Percentiles rank a stretch among this genome's conserved stretches.
Conservation (phyloP, 2,797 vertebrate species). For the Mus minutoides region DNA sequence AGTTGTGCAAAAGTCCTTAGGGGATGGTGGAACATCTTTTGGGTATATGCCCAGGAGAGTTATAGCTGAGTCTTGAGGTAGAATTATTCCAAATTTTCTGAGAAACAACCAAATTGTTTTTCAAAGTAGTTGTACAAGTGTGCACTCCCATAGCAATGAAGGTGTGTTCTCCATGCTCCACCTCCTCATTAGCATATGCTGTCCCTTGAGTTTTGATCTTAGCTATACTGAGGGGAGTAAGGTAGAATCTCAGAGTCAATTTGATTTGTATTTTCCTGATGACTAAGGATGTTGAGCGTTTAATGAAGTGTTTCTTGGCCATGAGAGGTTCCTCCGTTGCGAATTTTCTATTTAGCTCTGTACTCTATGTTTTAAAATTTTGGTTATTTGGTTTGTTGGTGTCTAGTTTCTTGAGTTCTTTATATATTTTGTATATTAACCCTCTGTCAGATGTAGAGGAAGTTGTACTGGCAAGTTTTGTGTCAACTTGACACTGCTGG, state of each 20-base stretch:
- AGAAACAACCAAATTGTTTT: not conserved
- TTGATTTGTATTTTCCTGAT: not conserved
- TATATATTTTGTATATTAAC: not conserved
- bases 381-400: not conserved
- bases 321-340: not conserved
- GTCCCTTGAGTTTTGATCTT: not conserved
- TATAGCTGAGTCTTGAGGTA: not conserved
- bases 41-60: not conserved
- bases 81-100: not conserved
- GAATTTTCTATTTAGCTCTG: not conserved
- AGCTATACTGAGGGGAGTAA: not conserved
- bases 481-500: no score
- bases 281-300: not conserved
- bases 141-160: not conserved
- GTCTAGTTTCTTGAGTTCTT: not conserved
- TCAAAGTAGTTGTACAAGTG: not conserved
- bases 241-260: not conserved
- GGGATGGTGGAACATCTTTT: not conserved
- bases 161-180: not conserved
- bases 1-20: not conserved
- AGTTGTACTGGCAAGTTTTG: no score
- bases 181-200: not conserved
- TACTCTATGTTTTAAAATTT: not conserved
- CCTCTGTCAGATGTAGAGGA: not conserved
- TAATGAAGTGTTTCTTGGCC: not conserved